Conservation (phyloP, 2,113 vertebrate genomes). For the Charina bottae region DNA sequence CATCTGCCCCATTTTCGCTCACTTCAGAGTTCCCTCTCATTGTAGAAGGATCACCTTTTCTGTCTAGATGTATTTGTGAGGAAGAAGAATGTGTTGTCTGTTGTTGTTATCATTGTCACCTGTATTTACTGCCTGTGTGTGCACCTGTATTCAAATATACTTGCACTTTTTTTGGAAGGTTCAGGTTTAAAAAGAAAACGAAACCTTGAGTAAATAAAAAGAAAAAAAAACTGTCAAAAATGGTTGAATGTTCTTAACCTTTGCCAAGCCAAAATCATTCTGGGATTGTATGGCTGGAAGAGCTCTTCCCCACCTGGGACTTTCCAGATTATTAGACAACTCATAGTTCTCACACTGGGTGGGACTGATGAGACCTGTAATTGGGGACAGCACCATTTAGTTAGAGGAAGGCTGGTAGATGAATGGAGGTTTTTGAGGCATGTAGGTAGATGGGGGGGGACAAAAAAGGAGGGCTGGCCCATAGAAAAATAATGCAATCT, state of each 20-base stretch:
- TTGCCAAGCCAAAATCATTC: conserved; percentile 17
- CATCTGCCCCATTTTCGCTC: conserved; percentile 41
- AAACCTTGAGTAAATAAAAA: conserved; percentile 72
- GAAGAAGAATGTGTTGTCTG: conserved; percentile 49
- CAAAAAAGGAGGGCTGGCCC: background rate
- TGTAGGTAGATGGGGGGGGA: background rate
- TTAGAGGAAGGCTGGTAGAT: background rate
- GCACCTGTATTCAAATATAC: conserved; percentile 77
- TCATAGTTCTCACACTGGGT: background rate
- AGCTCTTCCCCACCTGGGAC: background rate
- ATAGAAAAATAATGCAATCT: background rate
- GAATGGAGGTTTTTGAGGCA: background rate
- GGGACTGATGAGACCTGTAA: background rate
- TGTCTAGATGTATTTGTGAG: conserved; percentile 50
- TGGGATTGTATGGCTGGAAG: background rate
- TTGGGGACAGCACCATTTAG: background rate
- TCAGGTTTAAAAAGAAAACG: conserved; percentile 72
- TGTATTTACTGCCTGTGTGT: conserved; percentile 63
- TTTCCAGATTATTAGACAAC: background rate
- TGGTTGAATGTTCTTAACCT: conserved; percentile 42
- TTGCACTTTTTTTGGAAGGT: conserved; percentile 78
- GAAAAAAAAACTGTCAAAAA: conserved; percentile 8
- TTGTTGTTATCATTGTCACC: conserved; percentile 54
- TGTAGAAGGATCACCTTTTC: conserved; percentile 46
- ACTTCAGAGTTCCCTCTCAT: conserved; percentile 46